Percentiles rank a stretch among this genome's conserved stretches.
Evolutionary conservation across 2,888 invertebrate species (phyloP).

Genomic region (Hipparchia sbordonii): DNA sequence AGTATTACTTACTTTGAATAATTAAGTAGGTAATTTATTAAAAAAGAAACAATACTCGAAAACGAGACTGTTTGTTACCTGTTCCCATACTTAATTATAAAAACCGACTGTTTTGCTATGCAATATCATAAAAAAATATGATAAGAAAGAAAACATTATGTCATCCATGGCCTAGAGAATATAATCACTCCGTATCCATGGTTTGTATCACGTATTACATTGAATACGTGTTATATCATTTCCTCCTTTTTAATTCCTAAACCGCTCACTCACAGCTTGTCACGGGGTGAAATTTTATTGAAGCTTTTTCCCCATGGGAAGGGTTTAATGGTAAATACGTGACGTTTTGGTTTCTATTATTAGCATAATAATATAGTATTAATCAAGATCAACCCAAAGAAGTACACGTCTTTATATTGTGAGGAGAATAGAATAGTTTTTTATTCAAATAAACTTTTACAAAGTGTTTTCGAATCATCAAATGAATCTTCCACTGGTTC

Average conservation of each 20-base stretch:
- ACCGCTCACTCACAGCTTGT: not conserved
- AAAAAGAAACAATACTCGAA: too few species aligned
- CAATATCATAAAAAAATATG: not conserved
- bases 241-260: not conserved
- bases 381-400: not conserved
- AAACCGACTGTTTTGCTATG: too few species aligned
- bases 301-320: not conserved
- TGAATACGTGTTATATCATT: not conserved
- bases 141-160: not conserved
- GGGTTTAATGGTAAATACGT: not conserved
- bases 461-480: too few species aligned
- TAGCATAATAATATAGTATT: too few species aligned
- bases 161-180: not conserved
- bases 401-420: too few species aligned
- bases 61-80: too few species aligned
- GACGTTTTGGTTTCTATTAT: not conserved
- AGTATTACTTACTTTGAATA: too few species aligned
- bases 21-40: too few species aligned
- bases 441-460: too few species aligned
- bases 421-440: too few species aligned
- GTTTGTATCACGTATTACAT: constrained; percentile 4
- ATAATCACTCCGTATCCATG: not conserved
- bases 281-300: not conserved
- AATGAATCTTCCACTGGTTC: too few species aligned
- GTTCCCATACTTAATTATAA: too few species aligned